Percentiles rank a stretch among this genome's conserved stretches.
phyloP scores from a whole-genome alignment of 2,797 vertebrate genomes.

The Nyctibius grandis region DNA sequence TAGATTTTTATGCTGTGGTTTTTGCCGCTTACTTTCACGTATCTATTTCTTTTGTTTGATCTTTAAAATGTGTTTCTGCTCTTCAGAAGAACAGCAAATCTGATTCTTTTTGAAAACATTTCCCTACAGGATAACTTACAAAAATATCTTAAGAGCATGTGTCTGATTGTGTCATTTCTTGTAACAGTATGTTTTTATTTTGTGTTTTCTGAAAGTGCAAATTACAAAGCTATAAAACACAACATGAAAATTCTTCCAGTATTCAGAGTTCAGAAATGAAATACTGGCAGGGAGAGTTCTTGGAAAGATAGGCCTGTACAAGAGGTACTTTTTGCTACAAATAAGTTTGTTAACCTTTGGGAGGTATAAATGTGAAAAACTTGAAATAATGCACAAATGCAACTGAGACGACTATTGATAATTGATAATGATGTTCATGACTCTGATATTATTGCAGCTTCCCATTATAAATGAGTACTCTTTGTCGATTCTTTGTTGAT shows the following conservation, averaged over 20 bases:
- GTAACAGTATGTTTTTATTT: not conserved
- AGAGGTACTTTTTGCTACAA: not conserved
- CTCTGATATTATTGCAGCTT: not conserved
- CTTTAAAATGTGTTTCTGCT: constrained; percentile 10
- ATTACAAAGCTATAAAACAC: not conserved
- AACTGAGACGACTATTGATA: not conserved
- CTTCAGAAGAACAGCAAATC: constrained; percentile 30
- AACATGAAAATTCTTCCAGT: not conserved
- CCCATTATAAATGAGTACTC: not conserved
- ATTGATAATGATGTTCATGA: not conserved
- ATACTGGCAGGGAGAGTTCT: not conserved
- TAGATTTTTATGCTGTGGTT: not conserved
- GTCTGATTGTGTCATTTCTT: not conserved
- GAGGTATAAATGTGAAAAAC: not conserved
- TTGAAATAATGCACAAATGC: not conserved
- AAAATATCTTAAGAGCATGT: not conserved
- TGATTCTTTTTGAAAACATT: not conserved
- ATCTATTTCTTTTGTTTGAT: constrained; percentile 36
- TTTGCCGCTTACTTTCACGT: not conserved
- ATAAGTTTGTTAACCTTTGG: not conserved
- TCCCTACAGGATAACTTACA: not conserved
- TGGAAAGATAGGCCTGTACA: not conserved
- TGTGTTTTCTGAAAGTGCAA: not conserved
- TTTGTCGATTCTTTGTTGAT: not conserved
- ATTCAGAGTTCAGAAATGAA: not conserved